These are phyloP conservation scores for Mus caroli DNA, from an alignment of 2,797 vertebrate species.

Conservation along the genomic window DNA sequence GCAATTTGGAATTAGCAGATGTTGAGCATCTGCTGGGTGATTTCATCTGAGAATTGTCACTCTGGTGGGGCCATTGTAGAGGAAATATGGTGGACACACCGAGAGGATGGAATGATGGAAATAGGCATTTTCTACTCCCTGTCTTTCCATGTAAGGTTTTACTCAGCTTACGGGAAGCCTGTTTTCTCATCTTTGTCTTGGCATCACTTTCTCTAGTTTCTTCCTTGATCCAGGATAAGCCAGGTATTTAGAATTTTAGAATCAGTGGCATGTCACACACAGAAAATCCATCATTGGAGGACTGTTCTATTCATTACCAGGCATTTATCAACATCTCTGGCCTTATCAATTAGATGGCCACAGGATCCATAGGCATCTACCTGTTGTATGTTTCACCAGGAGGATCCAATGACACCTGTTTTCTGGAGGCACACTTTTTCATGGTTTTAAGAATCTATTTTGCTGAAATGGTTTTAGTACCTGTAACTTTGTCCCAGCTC, in stretches of 20 bases:
- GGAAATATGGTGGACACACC: not conserved
- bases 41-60: slow-evolving; percentile 76
- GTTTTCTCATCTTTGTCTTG: not conserved
- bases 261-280: not conserved
- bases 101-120: not conserved
- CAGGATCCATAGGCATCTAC: not conserved
- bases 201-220: not conserved
- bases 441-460: not conserved
- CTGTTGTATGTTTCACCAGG: not conserved
- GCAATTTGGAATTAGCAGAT: slow-evolving; percentile 76
- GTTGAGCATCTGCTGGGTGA: slow-evolving; percentile 78
- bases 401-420: not conserved
- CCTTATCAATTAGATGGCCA: not conserved
- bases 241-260: not conserved
- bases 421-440: not conserved
- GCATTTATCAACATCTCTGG: not conserved
- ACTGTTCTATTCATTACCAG: not conserved
- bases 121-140: not conserved
- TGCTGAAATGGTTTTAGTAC: not conserved
- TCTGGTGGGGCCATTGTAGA: slow-evolving; percentile 43
- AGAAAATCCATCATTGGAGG: not conserved
- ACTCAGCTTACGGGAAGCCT: not conserved
- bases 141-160: not conserved
- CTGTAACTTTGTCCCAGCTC: not conserved
- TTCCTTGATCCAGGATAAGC: not conserved